Percentiles rank a stretch among this genome's conserved stretches.
Conservation (phyloP, 2,797 vertebrate genomes). For the Crenuchus spilurus region DNA sequence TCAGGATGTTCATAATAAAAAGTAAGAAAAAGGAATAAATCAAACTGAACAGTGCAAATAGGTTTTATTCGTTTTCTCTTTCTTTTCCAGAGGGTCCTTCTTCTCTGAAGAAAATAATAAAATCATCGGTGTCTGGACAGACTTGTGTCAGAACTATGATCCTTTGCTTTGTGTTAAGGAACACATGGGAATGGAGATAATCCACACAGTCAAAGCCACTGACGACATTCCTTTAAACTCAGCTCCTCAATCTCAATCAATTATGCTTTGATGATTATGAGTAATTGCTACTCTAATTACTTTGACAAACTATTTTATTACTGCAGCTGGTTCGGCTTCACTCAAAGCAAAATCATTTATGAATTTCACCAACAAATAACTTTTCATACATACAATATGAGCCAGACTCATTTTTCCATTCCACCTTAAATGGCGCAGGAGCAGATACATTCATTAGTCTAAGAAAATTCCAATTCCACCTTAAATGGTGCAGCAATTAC, state of each 20-base stretch:
- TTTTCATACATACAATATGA: too few species aligned
- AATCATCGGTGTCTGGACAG: background rate
- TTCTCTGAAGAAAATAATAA: background rate
- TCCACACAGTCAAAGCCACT: conserved; percentile 15
- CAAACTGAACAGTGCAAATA: conserved; percentile 27
- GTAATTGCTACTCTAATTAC: conserved; percentile 38
- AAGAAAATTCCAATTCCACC: too few species aligned
- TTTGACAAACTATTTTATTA: conserved; percentile 29
- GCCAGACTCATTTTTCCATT: too few species aligned
- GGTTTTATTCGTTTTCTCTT: conserved; percentile 30
- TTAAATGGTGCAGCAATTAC: too few species aligned
- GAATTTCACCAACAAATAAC: background rate
- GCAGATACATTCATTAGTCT: too few species aligned
- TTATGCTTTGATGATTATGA: conserved; percentile 35
- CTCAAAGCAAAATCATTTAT: conserved; percentile 1
- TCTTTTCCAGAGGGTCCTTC: conserved; percentile 16
- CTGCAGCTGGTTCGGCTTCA: background rate
- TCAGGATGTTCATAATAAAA: conserved; percentile 41
- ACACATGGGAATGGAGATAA: background rate
- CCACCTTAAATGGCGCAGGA: too few species aligned
- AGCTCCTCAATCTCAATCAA: conserved; percentile 38
- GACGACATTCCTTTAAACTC: conserved; percentile 16
- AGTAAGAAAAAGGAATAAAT: conserved; percentile 43
- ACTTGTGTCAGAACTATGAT: background rate
- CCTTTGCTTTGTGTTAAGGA: background rate